Base-by-base conservation (phyloP, 2,113 vertebrate genomes). In the Pteronura brasiliensis region DNA sequence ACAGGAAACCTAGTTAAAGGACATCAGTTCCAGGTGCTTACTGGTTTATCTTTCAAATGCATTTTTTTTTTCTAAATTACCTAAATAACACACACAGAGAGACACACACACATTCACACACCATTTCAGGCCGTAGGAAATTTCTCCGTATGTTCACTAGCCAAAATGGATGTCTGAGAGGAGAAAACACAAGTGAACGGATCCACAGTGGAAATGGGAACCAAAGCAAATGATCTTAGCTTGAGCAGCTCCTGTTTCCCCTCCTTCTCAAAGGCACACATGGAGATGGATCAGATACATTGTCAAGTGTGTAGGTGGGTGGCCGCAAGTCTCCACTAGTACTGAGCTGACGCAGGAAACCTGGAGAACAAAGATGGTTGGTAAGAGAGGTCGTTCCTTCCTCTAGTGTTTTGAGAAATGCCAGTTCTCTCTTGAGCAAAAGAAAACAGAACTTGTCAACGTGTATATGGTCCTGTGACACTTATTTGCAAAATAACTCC, bases 31-130 rank as follows among this genome's bases (percentile, higher is more conserved):
- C n/a, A 71, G 55, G 23, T 80, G 89, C 67, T 80, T 59, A 36
- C 67, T 47, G 29, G 34, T 87, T 87, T 81, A 82, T 88, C 49
- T 76, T 94, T 95, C 76, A 92, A 88, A 36, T 61, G 20, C 90
- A 31, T 25, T 74, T 74, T 96, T 74, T 96, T 95, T 93, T 63
- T n/a, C 71, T 90, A 63, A 90, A 44, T 94, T 59, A 72, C 23
- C 44, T 55, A 95, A 81, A n/a, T 85, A 44, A 21, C 76, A 74
- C 9, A 79, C 7, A 71, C 20, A 71, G 31, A 65, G 36, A 25
- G 31, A 84, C 31, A 47, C 29, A 47, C 2, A 14, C 61, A 36
- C 44, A 80, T 6, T 67, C 42, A 39, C 25, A 15, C 6, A 23
- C 36, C 21, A 47, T 36, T 88, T 89, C n/a, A 93, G 57, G 29